These are phyloP conservation scores for Nothobranchius kuhntae DNA, from an alignment of 2,113 vertebrate species.

Conservation along the genomic window DNA sequence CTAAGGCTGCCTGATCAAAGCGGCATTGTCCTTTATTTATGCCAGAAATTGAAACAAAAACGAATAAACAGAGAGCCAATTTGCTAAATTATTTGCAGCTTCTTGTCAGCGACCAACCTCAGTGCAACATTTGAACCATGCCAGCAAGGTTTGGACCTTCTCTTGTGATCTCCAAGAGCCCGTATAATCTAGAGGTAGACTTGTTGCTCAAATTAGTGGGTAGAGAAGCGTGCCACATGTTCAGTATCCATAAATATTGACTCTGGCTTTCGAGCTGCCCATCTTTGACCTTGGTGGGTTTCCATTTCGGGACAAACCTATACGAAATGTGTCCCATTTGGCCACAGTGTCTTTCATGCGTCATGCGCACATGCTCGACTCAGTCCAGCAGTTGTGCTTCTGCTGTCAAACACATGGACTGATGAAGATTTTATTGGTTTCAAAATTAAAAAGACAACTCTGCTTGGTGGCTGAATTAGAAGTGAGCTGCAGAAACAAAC, in stretches of 20 bases:
- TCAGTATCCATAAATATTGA: conserved; percentile 93
- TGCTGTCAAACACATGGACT: conserved; percentile 75
- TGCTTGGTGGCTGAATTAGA: conserved; percentile 39
- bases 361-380: conserved; percentile 43
- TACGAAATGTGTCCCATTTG: conserved; percentile 70
- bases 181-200: conserved; percentile 83
- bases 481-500: conserved; percentile 48
- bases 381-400: conserved; percentile 61
- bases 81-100: conserved; percentile 59
- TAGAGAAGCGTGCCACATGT: conserved; percentile 88
- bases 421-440: conserved; percentile 66
- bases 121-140: conserved; percentile 58
- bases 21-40: conserved; percentile 37
- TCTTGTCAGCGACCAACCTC: conserved; percentile 52
- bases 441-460: conserved; percentile 63
- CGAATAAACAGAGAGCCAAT: conserved; percentile 65
- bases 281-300: conserved; percentile 89
- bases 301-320: conserved; percentile 80
- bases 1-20: conserved; percentile 50
- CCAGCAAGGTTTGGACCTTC: conserved; percentile 55
- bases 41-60: conserved; percentile 67
- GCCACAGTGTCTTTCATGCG: conserved; percentile 66
- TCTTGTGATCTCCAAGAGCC: conserved; percentile 78
- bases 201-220: conserved; percentile 87
- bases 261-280: conserved; percentile 86